These are phyloP conservation scores for Azemiops feae DNA, from an alignment of 2,113 vertebrate genomes.

Conservation along the genomic window DNA sequence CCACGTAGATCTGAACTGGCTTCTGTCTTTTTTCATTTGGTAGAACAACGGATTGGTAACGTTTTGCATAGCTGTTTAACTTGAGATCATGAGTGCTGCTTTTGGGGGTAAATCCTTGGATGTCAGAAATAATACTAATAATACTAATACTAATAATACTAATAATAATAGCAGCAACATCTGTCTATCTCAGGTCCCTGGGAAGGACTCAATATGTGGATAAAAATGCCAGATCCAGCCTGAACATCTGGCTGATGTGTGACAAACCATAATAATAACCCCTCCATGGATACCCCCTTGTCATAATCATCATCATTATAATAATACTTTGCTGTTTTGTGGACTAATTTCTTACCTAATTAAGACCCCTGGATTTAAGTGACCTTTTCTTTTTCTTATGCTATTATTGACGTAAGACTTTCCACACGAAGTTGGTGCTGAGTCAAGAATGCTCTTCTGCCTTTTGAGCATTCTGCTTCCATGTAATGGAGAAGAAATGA, in stretches of 20 bases:
- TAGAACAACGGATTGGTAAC: not conserved
- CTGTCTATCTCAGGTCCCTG: not conserved
- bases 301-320: not conserved
- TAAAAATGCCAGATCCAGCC: not conserved
- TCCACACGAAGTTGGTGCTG: not conserved
- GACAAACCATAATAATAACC: not conserved
- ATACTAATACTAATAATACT: not conserved
- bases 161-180: too few species aligned
- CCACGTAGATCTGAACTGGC: not conserved
- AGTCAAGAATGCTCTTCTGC: not conserved
- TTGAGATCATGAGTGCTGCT: rapidly evolving
- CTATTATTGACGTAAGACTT: not conserved
- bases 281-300: too few species aligned
- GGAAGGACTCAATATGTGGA: not conserved
- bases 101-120: not conserved
- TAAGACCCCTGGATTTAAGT: not conserved
- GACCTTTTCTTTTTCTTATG: not conserved
- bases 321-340: not conserved
- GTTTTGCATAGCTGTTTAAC: not conserved
- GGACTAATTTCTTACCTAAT: not conserved
- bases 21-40: not conserved
- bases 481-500: not conserved
- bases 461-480: not conserved
- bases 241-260: not conserved
- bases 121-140: not conserved